Conservation (phyloP, 1,140 invertebrate species). For the Aphis craccivora region DNA sequence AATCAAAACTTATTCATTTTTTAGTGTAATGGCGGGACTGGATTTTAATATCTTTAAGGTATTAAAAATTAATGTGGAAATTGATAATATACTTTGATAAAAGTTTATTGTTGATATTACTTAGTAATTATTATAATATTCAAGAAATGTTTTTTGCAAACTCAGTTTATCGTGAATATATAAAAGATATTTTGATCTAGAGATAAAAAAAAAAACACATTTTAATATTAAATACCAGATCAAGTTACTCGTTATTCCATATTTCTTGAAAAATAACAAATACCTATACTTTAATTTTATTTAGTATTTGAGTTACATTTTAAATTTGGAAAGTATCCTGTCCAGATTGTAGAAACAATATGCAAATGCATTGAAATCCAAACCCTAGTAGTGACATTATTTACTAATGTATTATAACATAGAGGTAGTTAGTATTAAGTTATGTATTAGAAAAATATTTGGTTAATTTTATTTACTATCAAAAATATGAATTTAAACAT, state of each 20-base stretch:
- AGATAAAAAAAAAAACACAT: neutral
- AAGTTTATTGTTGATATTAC: neutral
- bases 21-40: neutral
- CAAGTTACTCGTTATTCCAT: neutral
- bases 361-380: neutral
- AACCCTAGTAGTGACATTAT: neutral
- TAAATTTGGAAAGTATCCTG: neutral
- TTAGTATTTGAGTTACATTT: neutral
- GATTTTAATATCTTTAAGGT: neutral
- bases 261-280: neutral
- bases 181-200: neutral
- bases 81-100: neutral
- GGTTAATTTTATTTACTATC: neutral
- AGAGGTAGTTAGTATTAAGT: neutral
- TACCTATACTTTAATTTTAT: neutral
- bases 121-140: neutral
- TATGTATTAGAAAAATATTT: neutral
- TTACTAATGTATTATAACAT: neutral
- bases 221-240: neutral
- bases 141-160: neutral
- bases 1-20: neutral
- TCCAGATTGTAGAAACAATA: neutral
- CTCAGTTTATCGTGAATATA: neutral
- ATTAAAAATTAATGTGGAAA: neutral
- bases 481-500: neutral